These are phyloP conservation scores for Drosophila diplacantha DNA, from an alignment of 2,888 invertebrate genomes.

Conservation along the genomic window DNA sequence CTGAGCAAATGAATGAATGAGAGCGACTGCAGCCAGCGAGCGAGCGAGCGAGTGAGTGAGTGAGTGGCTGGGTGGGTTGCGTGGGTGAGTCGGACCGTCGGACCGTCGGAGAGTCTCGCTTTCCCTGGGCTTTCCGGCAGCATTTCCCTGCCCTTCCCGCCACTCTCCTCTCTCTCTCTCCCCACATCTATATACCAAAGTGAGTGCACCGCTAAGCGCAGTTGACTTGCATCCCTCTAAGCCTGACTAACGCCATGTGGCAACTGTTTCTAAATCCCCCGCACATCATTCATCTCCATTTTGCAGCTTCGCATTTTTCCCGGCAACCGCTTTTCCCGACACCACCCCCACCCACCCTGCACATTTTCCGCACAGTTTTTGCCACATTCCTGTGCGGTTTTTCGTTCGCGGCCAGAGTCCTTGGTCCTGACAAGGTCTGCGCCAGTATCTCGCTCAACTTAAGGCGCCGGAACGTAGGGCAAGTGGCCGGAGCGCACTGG, in stretches of 20 bases:
- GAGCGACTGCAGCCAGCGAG: conserved; percentile 45
- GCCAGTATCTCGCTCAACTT: conserved; percentile 25
- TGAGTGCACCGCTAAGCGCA: conserved; percentile 43
- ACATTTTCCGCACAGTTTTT: conserved; percentile 12
- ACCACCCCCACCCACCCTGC: too few species aligned
- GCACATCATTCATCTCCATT: conserved; percentile 54
- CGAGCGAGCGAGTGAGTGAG: conserved; percentile 38
- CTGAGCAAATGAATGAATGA: conserved; percentile 71
- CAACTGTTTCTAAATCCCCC: conserved; percentile 50
- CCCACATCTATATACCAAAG: conserved; percentile 4
- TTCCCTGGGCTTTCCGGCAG: conserved; percentile 6
- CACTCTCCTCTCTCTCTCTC: not conserved
- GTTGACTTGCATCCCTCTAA: conserved; percentile 42
- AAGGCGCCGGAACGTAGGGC: conserved; percentile 1
- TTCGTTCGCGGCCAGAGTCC: conserved; percentile 11
- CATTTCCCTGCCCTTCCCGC: not conserved
- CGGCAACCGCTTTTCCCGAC: not conserved
- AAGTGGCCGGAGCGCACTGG: not conserved
- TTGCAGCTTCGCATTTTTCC: conserved; percentile 7
- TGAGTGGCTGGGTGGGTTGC: not conserved
- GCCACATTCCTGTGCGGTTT: conserved; percentile 18
- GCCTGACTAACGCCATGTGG: conserved; percentile 55
- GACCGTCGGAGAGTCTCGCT: conserved; percentile 1
- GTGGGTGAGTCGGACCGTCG: not conserved
- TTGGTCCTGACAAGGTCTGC: conserved; percentile 30